A percentile compares a stretch with the other conserved stretches of the same genome.
Conservation (phyloP, 2,113 vertebrate species). For the Scophthalmus maximus region DNA sequence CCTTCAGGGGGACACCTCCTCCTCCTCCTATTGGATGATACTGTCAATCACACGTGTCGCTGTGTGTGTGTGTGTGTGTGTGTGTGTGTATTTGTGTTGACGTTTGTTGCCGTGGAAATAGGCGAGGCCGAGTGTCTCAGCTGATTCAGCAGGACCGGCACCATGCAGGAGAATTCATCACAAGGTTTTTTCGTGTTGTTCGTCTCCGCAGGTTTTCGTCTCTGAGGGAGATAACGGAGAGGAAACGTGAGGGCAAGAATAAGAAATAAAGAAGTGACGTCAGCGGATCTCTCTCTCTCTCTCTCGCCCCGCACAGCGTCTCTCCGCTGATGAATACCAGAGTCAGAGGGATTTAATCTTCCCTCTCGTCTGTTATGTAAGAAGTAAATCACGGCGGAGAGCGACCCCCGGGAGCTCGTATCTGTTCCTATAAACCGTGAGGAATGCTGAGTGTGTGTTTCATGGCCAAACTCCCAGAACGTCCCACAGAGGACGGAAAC, state of each 20-base stretch:
- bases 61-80: no score
- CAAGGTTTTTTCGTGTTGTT: neutral
- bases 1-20: no score
- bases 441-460: constrained; percentile 64
- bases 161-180: neutral
- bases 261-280: constrained; percentile 1
- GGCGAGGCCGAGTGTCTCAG: neutral
- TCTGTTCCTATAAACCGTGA: constrained; percentile 33
- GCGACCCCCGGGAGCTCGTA: constrained; percentile 34
- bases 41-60: no score
- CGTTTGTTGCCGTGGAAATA: neutral
- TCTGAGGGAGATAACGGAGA: neutral
- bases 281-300: constrained; percentile 15
- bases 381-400: constrained; percentile 17
- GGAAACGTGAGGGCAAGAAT: neutral
- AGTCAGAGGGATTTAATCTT: constrained; percentile 37
- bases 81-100: no score
- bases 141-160: constrained; percentile 39
- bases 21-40: no score
- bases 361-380: constrained; percentile 34
- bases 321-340: constrained; percentile 33
- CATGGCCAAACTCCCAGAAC: constrained; percentile 64
- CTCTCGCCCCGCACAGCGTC: no score
- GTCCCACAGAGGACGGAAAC: constrained; percentile 44
- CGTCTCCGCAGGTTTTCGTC: neutral